Conservation (phyloP, 2,113 vertebrate species). For the Anas platyrhynchos region DNA sequence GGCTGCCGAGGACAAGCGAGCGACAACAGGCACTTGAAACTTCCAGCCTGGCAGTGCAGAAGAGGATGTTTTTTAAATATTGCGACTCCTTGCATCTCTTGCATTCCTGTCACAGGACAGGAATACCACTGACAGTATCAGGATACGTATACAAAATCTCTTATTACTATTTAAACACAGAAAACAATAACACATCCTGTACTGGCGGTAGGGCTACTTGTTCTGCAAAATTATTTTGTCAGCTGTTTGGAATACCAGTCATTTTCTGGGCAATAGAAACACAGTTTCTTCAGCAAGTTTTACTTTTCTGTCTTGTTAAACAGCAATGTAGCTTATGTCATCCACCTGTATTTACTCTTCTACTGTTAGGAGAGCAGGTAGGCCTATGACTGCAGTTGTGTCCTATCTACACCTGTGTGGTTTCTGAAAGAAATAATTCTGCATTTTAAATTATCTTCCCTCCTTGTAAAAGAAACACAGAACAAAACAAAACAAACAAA, state of each 20-base stretch:
- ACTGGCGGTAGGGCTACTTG: neutral
- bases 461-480: neutral
- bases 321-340: neutral
- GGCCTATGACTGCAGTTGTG: neutral
- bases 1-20: neutral
- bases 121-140: neutral
- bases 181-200: slow-evolving; percentile 19
- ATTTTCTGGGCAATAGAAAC: slow-evolving; percentile 2
- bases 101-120: neutral
- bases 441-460: neutral
- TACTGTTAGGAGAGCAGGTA: neutral
- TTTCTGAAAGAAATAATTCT: neutral
- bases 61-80: neutral
- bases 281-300: neutral
- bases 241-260: neutral
- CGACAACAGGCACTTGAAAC: neutral
- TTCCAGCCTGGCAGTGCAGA: neutral
- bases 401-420: neutral
- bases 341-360: neutral
- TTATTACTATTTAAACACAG: slow-evolving; percentile 18
- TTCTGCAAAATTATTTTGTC: slow-evolving; percentile 19
- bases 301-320: neutral
- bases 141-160: neutral
- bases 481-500: too few relatives aligned
- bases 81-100: neutral